Evolutionary conservation across 1,140 invertebrate species (phyloP).

Genomic region (Lanistes nyassanus): DNA sequence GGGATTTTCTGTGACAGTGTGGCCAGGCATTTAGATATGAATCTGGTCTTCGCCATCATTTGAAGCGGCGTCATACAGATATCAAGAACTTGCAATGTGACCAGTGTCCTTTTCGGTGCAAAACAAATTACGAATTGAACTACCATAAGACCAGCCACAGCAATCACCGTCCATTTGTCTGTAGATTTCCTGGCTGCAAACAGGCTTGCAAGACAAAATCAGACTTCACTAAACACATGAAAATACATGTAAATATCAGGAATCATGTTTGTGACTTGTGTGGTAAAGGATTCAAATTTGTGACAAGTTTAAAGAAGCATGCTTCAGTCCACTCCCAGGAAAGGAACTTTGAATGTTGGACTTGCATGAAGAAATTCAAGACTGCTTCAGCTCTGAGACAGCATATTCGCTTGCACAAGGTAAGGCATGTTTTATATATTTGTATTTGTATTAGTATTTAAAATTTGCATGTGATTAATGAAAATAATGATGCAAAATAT

Average conservation of each 20-base stretch:
- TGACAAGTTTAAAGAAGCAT: constrained; percentile 2
- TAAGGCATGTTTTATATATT: not conserved
- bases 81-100: constrained; percentile 12
- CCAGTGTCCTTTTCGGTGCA: constrained; percentile 16
- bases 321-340: constrained; percentile 13
- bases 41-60: constrained; percentile 3
- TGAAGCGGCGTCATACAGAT: constrained; percentile 6
- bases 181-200: constrained; percentile 8
- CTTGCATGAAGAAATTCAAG: constrained; percentile 24
- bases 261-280: constrained; percentile 10
- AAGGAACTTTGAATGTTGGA: constrained; percentile 19
- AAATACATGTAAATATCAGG: not conserved
- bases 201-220: constrained; percentile 23
- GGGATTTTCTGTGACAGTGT: not conserved
- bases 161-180: constrained; percentile 1
- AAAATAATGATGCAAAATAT: too few relatives aligned
- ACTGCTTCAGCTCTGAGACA: not conserved
- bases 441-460: too few relatives aligned
- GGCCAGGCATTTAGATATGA: constrained; percentile 8
- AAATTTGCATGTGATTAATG: too few relatives aligned
- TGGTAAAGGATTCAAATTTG: constrained; percentile 9
- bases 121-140: constrained; percentile 8
- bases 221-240: constrained; percentile 19
- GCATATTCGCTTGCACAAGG: not conserved
- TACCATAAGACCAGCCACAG: constrained; percentile 19